Evolutionary conservation across 2,888 invertebrate genomes (phyloP), one percentile per base, ranked within the genome.

Genomic region (Stenolophus ochropezus): DNA sequence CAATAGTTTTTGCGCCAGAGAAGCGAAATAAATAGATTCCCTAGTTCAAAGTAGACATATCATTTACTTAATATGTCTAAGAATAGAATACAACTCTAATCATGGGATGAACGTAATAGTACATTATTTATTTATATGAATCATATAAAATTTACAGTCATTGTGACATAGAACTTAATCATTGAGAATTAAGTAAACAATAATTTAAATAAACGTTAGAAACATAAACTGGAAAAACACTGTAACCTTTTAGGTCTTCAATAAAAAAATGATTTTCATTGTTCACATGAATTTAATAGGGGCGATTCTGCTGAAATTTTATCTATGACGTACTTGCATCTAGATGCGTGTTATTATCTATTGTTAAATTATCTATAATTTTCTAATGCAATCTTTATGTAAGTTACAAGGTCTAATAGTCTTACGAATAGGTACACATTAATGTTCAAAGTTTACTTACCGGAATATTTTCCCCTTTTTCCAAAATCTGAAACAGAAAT

Each of bases 361-460:
- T 23, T 4, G 14, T n/a, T 61, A n/a, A 61, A 61, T 25, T 61
- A 21, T 61, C 25, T 61, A 61, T 61, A 61, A 61, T 61, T 61
- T 61, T 61, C 25, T 61, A 61, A 61, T 61, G 61, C 61, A 61
- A 27, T 61, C 25, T 61, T 61, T 61, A 61, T 61, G 61, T 61
- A 61, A n/a, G 4, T 8, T 21, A 25, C 61, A 61, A 61, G 61
- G 61, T 25, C 25, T 25, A 56, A 6, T 56, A 21, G 21, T 8
- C 25, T 23, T 21, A 51, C 5, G 51, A n/a, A 11, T 42, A 23
- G 61, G 21, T 25, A 61, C 25, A 25, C 25, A 61, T 61, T 61
- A 61, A 25, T 61, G 61, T 14, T 61, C 61, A 61, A 61, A 61
- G 25, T 25, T 61, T 61, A 11, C n/a, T 61, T 23, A 58, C 25